Evolutionary conservation across 1,140 invertebrate genomes (phyloP), one percentile per base, ranked within the genome.

Genomic region (Calliopsis andreniformis): DNA sequence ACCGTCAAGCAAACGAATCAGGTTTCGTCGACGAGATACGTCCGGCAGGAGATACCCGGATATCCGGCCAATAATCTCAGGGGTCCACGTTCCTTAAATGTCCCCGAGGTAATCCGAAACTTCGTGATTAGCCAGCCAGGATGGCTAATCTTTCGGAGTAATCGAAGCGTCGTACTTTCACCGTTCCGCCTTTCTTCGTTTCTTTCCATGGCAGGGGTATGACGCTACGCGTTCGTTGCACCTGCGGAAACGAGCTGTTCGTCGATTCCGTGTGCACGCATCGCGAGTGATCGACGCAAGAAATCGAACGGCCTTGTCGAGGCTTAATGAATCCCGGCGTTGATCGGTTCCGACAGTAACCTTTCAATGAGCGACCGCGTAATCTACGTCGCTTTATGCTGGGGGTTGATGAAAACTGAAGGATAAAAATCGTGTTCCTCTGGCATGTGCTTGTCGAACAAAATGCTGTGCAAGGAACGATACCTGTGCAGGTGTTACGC

Each of bases 81-180:
- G 53, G 53, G 59, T 30, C 51, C 61, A 59, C 59, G 47, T 55
- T 47, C 25, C 43, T 43, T 39, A 28, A 45, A 30, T 39, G 62
- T 64, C 28, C 61, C 58, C 39, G 39, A 39, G 47, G 53, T 78
- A 78, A 79, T 58, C 58, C 62, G 73, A 63, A 67, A 79, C 49
- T 66, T 55, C 43, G 32, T 61, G 66, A 80, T 83, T 82, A 67
- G 55, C 58, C 76, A 75, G 18, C 62, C 42, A 25, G 62, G 45
- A 56, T 61, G 70, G 58, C 76, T 83, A 83, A 83, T 82, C 82
- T 83, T 82, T 79, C 66, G 47, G 35, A 76, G 61, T 45, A 68
- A 76, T 45, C 81, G 53, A 55, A 82, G 61, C 80, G 64, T 79
- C 79, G 76, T 43, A 66, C 80, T 83, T 83, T 83, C 80, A 83